These are phyloP conservation scores for Leucopsar rothschildi DNA, from an alignment of 2,113 vertebrate species.

Conservation along the genomic window DNA sequence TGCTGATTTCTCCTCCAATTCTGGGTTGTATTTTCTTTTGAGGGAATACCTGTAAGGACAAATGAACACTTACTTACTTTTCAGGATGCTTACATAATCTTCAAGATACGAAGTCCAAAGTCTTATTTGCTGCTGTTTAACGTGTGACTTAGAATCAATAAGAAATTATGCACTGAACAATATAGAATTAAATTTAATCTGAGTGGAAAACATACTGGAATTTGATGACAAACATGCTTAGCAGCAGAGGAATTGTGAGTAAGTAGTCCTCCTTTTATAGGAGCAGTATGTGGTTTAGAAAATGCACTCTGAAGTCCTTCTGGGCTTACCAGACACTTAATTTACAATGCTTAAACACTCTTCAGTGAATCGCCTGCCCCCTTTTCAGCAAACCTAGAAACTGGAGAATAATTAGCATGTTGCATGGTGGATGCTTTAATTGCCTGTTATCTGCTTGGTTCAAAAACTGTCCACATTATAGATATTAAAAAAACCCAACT, in stretches of 20 bases:
- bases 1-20: background rate
- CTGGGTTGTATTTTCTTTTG: background rate
- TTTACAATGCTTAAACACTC: background rate
- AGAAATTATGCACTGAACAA: background rate
- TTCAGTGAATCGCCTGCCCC: accelerated
- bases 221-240: background rate
- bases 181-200: background rate
- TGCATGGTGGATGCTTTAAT: background rate
- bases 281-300: background rate
- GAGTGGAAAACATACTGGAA: background rate
- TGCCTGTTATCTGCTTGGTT: background rate
- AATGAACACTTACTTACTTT: background rate
- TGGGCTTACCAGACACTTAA: background rate
- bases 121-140: conserved; percentile 28
- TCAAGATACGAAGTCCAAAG: background rate
- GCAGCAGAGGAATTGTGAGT: background rate
- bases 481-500: background rate
- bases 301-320: background rate
- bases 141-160: background rate
- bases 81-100: background rate
- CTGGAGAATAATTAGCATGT: background rate
- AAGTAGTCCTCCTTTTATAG: background rate
- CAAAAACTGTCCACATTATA: background rate
- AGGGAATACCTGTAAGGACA: background rate
- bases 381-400: background rate